These are phyloP conservation scores for Nomada fucata DNA, from an alignment of 2,888 invertebrate species.

Conservation along the genomic window DNA sequence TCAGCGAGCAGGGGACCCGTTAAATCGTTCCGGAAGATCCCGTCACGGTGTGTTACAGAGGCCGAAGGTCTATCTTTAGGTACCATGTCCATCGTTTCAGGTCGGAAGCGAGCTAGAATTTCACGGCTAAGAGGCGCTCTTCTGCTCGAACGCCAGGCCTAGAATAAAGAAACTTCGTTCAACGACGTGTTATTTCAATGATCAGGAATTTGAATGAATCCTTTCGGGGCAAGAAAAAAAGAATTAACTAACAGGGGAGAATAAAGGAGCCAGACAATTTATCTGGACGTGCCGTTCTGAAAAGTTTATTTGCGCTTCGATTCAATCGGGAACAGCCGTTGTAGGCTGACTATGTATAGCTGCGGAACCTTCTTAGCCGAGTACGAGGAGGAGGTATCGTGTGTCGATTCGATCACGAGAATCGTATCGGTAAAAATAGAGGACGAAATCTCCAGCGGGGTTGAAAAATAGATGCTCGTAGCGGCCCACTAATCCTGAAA, in stretches of 20 bases:
- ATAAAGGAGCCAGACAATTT: conserved; percentile 26
- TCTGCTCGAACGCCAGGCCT: not conserved
- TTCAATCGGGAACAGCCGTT: conserved; percentile 77
- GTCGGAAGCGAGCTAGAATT: conserved; percentile 4
- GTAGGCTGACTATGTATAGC: conserved; percentile 75
- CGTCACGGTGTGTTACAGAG: not conserved
- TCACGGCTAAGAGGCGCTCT: not conserved
- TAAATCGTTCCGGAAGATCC: conserved; percentile 40
- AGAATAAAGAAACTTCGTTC: not conserved
- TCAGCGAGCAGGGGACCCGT: conserved; percentile 18
- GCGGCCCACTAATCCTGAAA: not conserved
- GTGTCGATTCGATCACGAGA: conserved; percentile 73
- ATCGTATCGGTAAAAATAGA: conserved; percentile 70
- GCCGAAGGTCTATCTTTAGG: conserved; percentile 43
- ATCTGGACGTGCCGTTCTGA: conserved; percentile 39
- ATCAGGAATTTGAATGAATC: not conserved
- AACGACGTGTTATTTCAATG: not conserved
- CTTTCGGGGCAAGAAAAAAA: not conserved
- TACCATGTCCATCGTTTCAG: not conserved
- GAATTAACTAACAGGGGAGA: conserved; percentile 28
- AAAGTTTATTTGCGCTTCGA: conserved; percentile 80
- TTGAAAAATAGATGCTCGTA: conserved; percentile 55
- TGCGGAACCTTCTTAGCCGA: conserved; percentile 56
- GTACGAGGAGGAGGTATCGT: conserved; percentile 71
- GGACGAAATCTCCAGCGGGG: conserved; percentile 39